Percentiles rank a stretch among this genome's conserved stretches.
These are phyloP conservation scores for Drosophila grimshawi DNA, from an alignment of 1,140 invertebrate genomes.

Conservation along the genomic window DNA sequence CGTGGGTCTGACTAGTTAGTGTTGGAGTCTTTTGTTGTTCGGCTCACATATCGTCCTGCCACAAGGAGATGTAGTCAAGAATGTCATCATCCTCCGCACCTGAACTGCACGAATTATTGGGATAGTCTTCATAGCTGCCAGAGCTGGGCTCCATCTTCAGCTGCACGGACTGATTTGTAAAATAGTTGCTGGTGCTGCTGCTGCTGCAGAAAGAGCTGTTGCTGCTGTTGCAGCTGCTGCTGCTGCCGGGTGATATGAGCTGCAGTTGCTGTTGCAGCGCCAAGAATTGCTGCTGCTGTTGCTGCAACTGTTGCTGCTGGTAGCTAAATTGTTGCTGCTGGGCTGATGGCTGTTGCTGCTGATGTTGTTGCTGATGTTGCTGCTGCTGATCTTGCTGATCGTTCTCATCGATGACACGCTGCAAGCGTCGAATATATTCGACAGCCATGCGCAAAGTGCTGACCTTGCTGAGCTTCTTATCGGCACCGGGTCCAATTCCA, in stretches of 20 bases:
- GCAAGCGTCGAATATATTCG: constrained; percentile 95
- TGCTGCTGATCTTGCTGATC: constrained; percentile 43
- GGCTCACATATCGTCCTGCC: constrained; percentile 87
- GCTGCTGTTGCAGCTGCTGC: constrained; percentile 50
- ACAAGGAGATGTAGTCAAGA: constrained; percentile 94
- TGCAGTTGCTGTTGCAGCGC: constrained; percentile 59
- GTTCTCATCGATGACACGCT: constrained; percentile 88
- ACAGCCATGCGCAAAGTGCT: constrained; percentile 97
- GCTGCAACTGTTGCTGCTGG: constrained; percentile 59
- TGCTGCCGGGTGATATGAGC: constrained; percentile 36
- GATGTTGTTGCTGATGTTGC: constrained; percentile 28
- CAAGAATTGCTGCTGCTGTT: constrained; percentile 45
- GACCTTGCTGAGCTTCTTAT: constrained; percentile 97
- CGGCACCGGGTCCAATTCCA: constrained; percentile 86
- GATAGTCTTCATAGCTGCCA: constrained; percentile 67
- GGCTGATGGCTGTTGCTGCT: constrained; percentile 30
- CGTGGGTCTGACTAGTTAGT: constrained; percentile 58
- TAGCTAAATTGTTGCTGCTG: constrained; percentile 28
- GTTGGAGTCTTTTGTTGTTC: background rate
- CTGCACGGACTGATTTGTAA: background rate
- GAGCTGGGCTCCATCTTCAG: constrained; percentile 47
- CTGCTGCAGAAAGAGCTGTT: constrained; percentile 35
- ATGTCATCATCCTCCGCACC: constrained; percentile 93
- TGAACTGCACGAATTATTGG: constrained; percentile 72
- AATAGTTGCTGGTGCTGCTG: constrained; percentile 30